These are phyloP conservation scores for Scaeva pyrastri DNA, from an alignment of 2,888 invertebrate species.

Conservation along the genomic window DNA sequence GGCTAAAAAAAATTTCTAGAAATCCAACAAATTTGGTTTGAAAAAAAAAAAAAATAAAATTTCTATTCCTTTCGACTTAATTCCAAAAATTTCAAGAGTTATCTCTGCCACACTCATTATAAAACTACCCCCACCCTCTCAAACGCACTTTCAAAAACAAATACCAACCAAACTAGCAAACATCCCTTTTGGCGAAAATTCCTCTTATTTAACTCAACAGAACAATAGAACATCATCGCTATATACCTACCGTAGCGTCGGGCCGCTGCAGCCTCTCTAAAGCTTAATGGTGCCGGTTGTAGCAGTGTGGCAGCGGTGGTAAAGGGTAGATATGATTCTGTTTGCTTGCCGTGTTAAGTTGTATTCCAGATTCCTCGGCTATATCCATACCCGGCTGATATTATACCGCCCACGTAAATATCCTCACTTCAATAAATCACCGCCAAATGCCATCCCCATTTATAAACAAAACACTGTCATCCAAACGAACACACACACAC, in stretches of 20 bases:
- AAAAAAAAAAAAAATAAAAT: not conserved
- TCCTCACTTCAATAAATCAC: slow-evolving; percentile 69
- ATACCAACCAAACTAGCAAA: slow-evolving; percentile 14
- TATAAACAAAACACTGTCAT: slow-evolving; percentile 36
- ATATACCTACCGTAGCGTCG: no score
- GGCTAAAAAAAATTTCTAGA: not conserved
- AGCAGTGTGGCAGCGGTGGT: not conserved
- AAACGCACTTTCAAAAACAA: slow-evolving; percentile 10
- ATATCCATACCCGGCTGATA: not conserved
- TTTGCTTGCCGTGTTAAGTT: slow-evolving; percentile 58
- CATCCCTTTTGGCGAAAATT: slow-evolving; percentile 29
- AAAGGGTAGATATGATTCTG: not conserved
- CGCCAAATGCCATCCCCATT: slow-evolving; percentile 58
- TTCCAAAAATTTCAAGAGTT: not conserved
- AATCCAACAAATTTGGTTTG: slow-evolving; percentile 5
- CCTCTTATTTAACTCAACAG: slow-evolving; percentile 19
- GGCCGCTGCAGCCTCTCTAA: no score
- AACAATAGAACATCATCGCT: slow-evolving; percentile 1
- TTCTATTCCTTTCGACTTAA: slow-evolving; percentile 2
- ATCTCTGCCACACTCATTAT: not conserved
- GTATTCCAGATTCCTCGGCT: slow-evolving; percentile 24
- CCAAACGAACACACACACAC: not conserved
- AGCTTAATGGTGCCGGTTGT: not conserved
- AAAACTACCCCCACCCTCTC: not conserved
- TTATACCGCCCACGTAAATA: slow-evolving; percentile 45